phyloP scores from a whole-genome alignment of 2,113 vertebrate genomes.

The Suncus etruscus region DNA sequence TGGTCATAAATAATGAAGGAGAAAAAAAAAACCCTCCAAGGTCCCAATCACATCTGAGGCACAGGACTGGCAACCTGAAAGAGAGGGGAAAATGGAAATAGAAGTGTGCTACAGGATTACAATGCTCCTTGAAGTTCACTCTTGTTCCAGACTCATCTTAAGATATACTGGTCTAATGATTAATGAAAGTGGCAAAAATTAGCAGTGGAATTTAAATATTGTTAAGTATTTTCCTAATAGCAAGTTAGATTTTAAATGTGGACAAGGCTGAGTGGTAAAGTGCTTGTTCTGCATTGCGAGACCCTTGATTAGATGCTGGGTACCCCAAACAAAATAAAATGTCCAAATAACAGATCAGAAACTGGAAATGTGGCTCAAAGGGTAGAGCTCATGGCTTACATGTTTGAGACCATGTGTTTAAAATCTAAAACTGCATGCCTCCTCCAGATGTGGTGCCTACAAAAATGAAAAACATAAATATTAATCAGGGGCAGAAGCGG shows the following conservation, averaged over 20 bases:
- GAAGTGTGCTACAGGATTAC: not conserved
- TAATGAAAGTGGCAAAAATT: not conserved
- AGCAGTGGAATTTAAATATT: not conserved
- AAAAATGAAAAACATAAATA: no score
- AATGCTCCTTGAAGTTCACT: not conserved
- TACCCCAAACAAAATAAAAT: not conserved
- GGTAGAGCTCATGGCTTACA: no score
- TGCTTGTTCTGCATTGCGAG: no score
- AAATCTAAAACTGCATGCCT: no score
- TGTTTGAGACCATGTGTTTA: no score
- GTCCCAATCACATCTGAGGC: not conserved
- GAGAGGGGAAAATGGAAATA: not conserved
- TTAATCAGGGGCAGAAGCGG: no score
- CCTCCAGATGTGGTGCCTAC: no score
- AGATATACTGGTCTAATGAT: not conserved
- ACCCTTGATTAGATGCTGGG: no score
- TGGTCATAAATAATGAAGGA: not conserved
- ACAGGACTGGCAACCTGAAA: not conserved
- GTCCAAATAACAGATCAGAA: not conserved
- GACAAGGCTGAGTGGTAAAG: no score
- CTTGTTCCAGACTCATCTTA: not conserved
- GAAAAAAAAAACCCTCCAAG: not conserved
- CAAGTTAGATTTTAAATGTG: not conserved
- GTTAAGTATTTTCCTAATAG: constrained; percentile 6
- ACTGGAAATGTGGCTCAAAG: no score